Percentiles rank a stretch among this genome's conserved stretches.
These are phyloP conservation scores for Centruroides sculpturatus DNA, from an alignment of 1,140 invertebrate species.

Conservation along the genomic window DNA sequence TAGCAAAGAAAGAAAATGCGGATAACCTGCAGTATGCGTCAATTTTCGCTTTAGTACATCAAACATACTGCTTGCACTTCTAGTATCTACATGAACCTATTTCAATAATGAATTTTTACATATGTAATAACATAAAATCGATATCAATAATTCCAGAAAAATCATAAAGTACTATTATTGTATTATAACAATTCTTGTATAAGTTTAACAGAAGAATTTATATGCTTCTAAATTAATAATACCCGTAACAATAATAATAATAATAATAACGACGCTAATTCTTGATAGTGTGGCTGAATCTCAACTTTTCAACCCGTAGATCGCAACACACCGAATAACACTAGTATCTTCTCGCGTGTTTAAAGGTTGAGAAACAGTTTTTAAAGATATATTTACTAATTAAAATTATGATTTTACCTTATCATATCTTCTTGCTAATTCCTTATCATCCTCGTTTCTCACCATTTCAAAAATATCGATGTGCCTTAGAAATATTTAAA, in stretches of 20 bases:
- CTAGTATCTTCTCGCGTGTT: neutral
- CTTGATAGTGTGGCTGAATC: neutral
- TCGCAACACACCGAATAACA: neutral
- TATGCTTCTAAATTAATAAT: neutral
- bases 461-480: constrained; percentile 98
- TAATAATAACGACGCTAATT: neutral
- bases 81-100: constrained; percentile 83
- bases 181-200: neutral
- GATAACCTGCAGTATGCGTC: constrained; percentile 80
- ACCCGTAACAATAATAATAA: no score
- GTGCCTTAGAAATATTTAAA: constrained; percentile 36
- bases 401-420: constrained; percentile 27
- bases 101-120: constrained; percentile 9
- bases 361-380: neutral
- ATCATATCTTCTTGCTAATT: constrained; percentile 78
- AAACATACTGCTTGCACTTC: constrained; percentile 87
- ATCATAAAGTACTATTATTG: neutral
- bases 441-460: constrained; percentile 88
- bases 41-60: constrained; percentile 79
- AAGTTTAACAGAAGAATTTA: neutral
- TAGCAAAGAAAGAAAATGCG: constrained; percentile 79
- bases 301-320: neutral
- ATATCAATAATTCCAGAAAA: neutral
- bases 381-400: neutral
- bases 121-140: neutral